Evolutionary conservation across 2,888 invertebrate species (phyloP).

Genomic region (Cacoxenus indagator): DNA sequence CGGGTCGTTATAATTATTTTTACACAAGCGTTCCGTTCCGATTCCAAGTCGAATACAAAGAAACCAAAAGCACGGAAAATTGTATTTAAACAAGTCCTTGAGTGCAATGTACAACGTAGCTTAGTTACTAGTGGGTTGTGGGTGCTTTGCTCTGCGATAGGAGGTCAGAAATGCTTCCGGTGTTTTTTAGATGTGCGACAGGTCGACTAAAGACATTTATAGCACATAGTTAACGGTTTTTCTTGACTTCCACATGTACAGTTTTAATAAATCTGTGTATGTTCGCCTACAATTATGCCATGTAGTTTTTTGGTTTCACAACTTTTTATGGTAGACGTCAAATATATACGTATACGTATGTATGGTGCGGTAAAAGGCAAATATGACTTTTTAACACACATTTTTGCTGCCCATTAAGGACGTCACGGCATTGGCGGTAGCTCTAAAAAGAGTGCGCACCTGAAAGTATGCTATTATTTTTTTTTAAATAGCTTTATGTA

Average conservation of each 20-base stretch:
- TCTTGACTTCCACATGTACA: constrained; percentile 9
- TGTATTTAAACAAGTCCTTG: constrained; percentile 61
- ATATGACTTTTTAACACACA: background rate
- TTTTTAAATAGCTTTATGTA: constrained; percentile 56
- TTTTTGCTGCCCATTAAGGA: background rate
- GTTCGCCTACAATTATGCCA: background rate
- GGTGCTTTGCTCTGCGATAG: too few species aligned
- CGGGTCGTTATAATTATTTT: background rate
- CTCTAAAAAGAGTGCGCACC: constrained; percentile 35
- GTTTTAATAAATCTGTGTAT: constrained; percentile 35
- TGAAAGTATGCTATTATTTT: constrained; percentile 34
- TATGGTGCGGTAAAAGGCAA: background rate
- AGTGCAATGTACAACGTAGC: constrained; percentile 57
- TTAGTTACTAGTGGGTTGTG: too few species aligned
- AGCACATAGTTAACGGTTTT: background rate
- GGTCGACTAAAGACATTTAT: background rate
- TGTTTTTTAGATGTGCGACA: too few species aligned
- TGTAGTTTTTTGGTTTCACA: background rate
- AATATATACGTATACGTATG: background rate
- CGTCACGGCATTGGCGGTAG: background rate
- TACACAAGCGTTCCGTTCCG: constrained; percentile 56
- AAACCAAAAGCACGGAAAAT: constrained; percentile 37
- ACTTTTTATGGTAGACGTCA: too few species aligned
- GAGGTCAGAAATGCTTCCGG: too few species aligned
- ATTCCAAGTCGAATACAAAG: constrained; percentile 50